Conservation (phyloP, 2,797 vertebrate species). For the Darevskia nairensis region DNA sequence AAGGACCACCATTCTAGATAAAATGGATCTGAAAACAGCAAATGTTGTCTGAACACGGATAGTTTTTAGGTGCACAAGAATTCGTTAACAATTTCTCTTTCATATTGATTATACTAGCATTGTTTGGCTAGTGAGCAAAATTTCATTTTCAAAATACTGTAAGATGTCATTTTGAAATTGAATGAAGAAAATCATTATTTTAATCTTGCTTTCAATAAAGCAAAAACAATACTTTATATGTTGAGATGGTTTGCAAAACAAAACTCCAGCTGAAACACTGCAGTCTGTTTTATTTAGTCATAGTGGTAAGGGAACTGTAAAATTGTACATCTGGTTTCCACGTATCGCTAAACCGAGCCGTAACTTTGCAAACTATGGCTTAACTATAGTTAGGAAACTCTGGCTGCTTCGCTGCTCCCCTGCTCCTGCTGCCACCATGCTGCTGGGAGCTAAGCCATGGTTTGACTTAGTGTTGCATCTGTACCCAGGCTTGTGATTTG, state of each 20-base stretch:
- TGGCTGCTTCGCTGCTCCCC: too few species aligned
- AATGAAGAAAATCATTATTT: background rate
- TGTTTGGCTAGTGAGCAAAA: conserved; percentile 10
- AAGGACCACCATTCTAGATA: background rate
- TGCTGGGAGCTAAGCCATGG: too few species aligned
- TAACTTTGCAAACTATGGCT: too few species aligned
- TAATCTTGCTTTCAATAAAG: background rate
- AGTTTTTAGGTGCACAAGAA: background rate
- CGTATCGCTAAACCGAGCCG: too few species aligned
- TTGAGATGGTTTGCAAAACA: background rate
- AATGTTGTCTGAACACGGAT: background rate
- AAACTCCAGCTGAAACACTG: conserved; percentile 24
- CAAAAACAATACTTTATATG: background rate
- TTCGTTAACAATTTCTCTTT: background rate
- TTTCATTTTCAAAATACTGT: background rate
- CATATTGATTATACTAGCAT: background rate
- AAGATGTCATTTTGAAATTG: conserved; percentile 7
- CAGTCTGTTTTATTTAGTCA: conserved; percentile 29
- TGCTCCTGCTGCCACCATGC: too few species aligned
- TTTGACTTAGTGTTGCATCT: too few species aligned
- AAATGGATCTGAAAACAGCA: background rate
- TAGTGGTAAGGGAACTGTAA: background rate
- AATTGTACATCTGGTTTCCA: background rate
- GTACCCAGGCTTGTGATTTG: too few species aligned
- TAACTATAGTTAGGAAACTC: too few species aligned